These are phyloP conservation scores for Macroteleia sp. DNA, from an alignment of 2,888 invertebrate species.

Conservation along the genomic window DNA sequence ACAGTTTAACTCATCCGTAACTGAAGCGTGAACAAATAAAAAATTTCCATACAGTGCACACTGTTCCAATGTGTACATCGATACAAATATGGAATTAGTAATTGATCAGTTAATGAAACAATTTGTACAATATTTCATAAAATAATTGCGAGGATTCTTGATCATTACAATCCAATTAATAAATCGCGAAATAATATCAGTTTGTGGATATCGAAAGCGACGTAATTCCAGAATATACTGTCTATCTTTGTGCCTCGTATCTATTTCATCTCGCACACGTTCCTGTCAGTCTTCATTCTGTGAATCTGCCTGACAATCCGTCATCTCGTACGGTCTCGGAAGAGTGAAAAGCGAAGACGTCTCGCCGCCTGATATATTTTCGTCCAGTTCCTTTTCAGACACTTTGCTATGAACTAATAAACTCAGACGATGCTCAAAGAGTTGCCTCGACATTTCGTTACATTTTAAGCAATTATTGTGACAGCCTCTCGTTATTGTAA, in stretches of 20 bases:
- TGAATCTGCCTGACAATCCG: slow-evolving; percentile 78
- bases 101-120: too few species aligned
- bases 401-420: slow-evolving; percentile 62
- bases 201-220: slow-evolving; percentile 36
- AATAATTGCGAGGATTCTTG: neutral
- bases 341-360: slow-evolving; percentile 71
- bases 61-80: too few species aligned
- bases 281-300: slow-evolving; percentile 78
- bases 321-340: slow-evolving; percentile 74
- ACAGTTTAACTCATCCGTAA: neutral
- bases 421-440: slow-evolving; percentile 56
- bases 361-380: slow-evolving; percentile 72
- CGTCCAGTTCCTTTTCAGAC: slow-evolving; percentile 65
- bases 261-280: slow-evolving; percentile 75
- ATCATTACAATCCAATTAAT: slow-evolving; percentile 9
- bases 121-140: too few species aligned
- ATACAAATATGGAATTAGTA: too few species aligned
- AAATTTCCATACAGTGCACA: too few species aligned
- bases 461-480: slow-evolving; percentile 64
- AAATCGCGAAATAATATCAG: slow-evolving; percentile 36
- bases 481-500: slow-evolving; percentile 46
- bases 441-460: slow-evolving; percentile 60
- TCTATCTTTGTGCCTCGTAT: slow-evolving; percentile 78
- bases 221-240: slow-evolving; percentile 69
- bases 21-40: too few species aligned